phyloP scores from a whole-genome alignment of 2,113 vertebrate genomes.

The Phaethornis superciliosus region DNA sequence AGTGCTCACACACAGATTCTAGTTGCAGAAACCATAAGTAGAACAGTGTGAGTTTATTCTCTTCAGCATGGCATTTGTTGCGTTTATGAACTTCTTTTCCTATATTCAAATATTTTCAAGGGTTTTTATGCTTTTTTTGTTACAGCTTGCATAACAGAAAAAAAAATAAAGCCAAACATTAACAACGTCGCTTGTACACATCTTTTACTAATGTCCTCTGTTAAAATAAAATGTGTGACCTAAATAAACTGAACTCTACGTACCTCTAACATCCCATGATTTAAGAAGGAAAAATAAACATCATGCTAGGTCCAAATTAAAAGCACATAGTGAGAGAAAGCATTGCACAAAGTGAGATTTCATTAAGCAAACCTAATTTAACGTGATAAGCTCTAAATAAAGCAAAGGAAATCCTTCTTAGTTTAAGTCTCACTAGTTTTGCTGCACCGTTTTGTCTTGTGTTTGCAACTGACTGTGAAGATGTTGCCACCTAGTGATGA shows the following conservation, averaged over 20 bases:
- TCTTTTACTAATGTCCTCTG: background rate
- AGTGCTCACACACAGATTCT: background rate
- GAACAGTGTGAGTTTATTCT: background rate
- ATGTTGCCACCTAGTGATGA: constrained; percentile 66
- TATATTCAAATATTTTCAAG: background rate
- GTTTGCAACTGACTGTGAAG: constrained; percentile 7
- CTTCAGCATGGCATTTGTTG: background rate
- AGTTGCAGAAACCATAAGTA: background rate
- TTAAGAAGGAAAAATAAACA: background rate
- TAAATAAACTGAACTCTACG: background rate
- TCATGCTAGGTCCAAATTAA: background rate
- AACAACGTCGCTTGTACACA: background rate
- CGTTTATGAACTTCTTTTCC: background rate
- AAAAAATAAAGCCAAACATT: background rate
- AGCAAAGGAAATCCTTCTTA: background rate
- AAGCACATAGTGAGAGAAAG: background rate
- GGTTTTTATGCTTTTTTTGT: background rate
- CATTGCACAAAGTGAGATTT: background rate
- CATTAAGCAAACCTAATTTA: background rate
- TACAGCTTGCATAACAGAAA: background rate
- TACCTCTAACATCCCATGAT: background rate
- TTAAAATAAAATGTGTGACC: background rate
- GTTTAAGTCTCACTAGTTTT: background rate
- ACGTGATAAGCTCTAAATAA: background rate
- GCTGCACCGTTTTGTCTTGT: constrained; percentile 12